Evolutionary conservation across 92 coral and sea anemone species (phyloP).

Genomic region (Phenganax marumi): DNA sequence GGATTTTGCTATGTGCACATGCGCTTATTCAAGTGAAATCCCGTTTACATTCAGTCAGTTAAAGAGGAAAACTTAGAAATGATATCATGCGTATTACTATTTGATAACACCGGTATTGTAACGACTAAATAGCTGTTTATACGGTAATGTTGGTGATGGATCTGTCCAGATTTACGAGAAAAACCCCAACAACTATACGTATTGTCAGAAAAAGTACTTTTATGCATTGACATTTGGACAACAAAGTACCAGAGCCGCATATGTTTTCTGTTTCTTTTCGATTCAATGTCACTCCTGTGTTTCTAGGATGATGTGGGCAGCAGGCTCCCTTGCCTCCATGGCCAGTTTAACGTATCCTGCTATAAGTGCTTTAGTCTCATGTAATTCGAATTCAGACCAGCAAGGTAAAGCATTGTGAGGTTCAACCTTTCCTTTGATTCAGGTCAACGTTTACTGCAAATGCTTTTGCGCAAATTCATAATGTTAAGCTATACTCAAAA

Average conservation of each 20-base stretch:
- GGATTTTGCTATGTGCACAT: not conserved
- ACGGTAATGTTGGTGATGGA: too few relatives aligned
- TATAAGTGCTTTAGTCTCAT: constrained; percentile 93
- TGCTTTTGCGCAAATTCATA: not conserved
- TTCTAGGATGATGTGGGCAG: constrained; percentile 99
- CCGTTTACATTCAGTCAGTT: not conserved
- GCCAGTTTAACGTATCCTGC: constrained; percentile 96
- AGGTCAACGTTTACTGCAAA: not conserved
- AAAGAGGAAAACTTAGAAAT: too few relatives aligned
- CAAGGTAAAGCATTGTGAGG: constrained; percentile 65
- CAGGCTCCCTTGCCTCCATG: constrained; percentile 93
- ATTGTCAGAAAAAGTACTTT: too few relatives aligned
- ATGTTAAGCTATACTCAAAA: not conserved
- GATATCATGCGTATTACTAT: too few relatives aligned
- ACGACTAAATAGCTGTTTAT: too few relatives aligned
- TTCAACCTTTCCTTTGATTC: not conserved
- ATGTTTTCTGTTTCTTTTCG: not conserved
- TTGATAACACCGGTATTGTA: too few relatives aligned
- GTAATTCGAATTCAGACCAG: constrained; percentile 92
- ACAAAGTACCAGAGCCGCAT: not conserved
- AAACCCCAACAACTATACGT: too few relatives aligned
- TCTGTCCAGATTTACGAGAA: too few relatives aligned
- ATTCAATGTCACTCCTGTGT: not conserved
- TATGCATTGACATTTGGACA: not conserved
- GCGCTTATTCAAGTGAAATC: not conserved